These are phyloP conservation scores for Salticus scenicus DNA, from an alignment of 2,888 invertebrate genomes.

Conservation along the genomic window DNA sequence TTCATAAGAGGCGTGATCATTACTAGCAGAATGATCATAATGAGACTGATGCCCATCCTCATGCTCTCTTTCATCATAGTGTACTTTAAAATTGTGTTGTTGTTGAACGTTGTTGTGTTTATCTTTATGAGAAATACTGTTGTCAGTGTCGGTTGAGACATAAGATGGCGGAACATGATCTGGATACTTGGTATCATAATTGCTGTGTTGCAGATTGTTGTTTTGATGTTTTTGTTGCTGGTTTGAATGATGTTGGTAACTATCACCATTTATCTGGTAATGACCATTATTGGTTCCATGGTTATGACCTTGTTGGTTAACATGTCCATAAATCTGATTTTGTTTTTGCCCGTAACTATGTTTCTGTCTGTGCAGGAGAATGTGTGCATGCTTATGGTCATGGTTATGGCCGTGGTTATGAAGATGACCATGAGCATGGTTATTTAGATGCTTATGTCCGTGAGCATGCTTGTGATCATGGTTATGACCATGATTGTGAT, in stretches of 20 bases:
- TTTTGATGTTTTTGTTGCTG: constrained; percentile 4
- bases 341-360: constrained; percentile 30
- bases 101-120: neutral
- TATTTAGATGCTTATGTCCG: constrained; percentile 18
- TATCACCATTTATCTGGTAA: too few relatives aligned
- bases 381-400: neutral
- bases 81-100: neutral
- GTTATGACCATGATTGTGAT: neutral
- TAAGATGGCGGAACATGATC: neutral
- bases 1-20: too few relatives aligned
- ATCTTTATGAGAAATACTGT: neutral
- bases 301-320: neutral
- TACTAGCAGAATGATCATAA: too few relatives aligned
- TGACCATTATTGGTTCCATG: neutral
- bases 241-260: constrained; percentile 29
- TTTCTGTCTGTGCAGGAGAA: neutral
- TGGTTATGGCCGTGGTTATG: neutral
- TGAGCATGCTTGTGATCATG: constrained; percentile 1
- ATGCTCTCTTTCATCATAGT: neutral
- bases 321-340: neutral
- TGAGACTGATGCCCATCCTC: neutral
- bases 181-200: neutral
- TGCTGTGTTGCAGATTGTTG: neutral
- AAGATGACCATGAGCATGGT: constrained; percentile 21
- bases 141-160: neutral